Evolutionary conservation across 2,113 vertebrate genomes (phyloP).

Genomic region (Atherinomorus stipes): DNA sequence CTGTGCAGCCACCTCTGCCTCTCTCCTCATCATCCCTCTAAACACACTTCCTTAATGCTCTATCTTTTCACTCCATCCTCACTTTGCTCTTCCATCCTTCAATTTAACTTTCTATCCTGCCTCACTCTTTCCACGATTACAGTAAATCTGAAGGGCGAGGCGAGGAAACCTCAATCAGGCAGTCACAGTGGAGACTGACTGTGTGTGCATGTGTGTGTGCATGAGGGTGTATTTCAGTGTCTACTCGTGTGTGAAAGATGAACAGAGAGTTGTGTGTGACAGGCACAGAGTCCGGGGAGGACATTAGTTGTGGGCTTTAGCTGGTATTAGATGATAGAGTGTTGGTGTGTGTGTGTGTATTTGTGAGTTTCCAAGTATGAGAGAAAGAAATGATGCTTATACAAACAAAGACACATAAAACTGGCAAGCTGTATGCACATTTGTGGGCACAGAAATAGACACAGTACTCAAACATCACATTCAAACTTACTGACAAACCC

Average conservation of each 20-base stretch:
- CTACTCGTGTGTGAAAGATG: neutral
- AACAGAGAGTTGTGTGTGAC: slow-evolving; percentile 21
- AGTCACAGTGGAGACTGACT: slow-evolving; percentile 19
- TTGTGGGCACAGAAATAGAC: neutral
- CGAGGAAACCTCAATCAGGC: slow-evolving; percentile 52
- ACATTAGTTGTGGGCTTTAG: slow-evolving; percentile 32
- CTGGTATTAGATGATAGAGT: slow-evolving; percentile 54
- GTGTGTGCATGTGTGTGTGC: neutral
- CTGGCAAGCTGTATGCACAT: neutral
- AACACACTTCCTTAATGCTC: neutral
- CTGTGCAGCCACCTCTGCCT: neutral
- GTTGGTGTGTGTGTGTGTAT: slow-evolving; percentile 8
- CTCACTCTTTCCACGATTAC: slow-evolving; percentile 18
- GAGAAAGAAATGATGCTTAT: slow-evolving; percentile 7
- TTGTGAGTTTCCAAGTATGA: slow-evolving; percentile 12
- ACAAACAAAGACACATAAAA: slow-evolving; percentile 9
- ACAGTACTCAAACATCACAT: slow-evolving; percentile 17
- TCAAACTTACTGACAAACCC: slow-evolving; percentile 29
- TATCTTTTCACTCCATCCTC: slow-evolving; percentile 9
- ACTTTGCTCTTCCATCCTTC: slow-evolving; percentile 15
- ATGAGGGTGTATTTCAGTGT: slow-evolving; percentile 22
- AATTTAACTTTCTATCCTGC: slow-evolving; percentile 20
- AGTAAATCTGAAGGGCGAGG: slow-evolving; percentile 62
- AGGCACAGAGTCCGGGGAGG: slow-evolving; percentile 29
- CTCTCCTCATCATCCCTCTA: neutral